A percentile compares a stretch with the other conserved stretches of the same genome.
These are phyloP conservation scores for Anas acuta DNA, from an alignment of 2,797 vertebrate genomes.

Conservation along the genomic window DNA sequence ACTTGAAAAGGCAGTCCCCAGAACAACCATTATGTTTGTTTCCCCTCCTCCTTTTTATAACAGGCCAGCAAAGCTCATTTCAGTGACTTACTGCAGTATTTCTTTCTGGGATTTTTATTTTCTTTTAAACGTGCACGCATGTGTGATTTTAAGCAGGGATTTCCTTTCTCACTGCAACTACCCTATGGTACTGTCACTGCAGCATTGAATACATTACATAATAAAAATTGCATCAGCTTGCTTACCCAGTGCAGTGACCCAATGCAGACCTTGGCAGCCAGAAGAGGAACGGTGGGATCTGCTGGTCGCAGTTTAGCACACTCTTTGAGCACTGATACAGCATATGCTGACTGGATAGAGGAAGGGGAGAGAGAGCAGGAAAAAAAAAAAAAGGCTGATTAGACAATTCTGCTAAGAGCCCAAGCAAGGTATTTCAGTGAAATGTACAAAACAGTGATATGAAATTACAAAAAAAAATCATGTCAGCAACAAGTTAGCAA, in stretches of 20 bases:
- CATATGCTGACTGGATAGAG: conserved; percentile 85
- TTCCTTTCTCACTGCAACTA: conserved; percentile 12
- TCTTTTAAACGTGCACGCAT: background rate
- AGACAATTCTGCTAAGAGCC: conserved; percentile 1
- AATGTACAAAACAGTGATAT: background rate
- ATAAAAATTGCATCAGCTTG: conserved; percentile 47
- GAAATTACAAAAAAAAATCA: background rate
- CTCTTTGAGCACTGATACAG: conserved; percentile 92
- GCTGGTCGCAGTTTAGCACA: conserved; percentile 89
- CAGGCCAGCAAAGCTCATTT: background rate
- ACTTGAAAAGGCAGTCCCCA: background rate
- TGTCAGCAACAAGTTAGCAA: background rate
- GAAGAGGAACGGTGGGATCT: conserved; percentile 89
- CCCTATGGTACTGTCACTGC: conserved; percentile 9
- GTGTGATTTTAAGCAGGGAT: background rate
- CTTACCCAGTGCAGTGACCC: conserved; percentile 94
- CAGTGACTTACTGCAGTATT: background rate
- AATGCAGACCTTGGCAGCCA: conserved; percentile 97
- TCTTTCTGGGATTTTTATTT: background rate
- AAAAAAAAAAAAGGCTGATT: background rate
- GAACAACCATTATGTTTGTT: fast-evolving
- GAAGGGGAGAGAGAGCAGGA: background rate
- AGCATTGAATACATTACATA: conserved; percentile 36
- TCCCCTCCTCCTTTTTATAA: background rate
- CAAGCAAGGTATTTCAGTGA: background rate